Evolutionary conservation across 2,113 vertebrate species (phyloP), one percentile per base, ranked within the genome.

Genomic region (Zosterops lateralis): DNA sequence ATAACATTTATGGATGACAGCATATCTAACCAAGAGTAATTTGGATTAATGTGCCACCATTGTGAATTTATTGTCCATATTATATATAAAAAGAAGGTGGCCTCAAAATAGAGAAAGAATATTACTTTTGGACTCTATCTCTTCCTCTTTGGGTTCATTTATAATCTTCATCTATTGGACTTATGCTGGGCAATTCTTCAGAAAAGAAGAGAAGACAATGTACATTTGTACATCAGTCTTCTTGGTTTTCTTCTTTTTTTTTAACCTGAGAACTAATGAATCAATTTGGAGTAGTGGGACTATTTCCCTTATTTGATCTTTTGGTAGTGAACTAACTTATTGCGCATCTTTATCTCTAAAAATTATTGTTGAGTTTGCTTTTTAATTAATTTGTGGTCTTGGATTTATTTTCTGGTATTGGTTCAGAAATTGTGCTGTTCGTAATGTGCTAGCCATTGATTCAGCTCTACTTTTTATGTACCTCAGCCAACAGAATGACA

Each of bases 211-310:
- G 5, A 94, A 58, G 28, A 44, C 16, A 40, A 12, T 0, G 0
- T 31, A 61, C 10, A 20, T 48, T 38, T 0, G 0, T 44, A 58
- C 5, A 19, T 32, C n/a, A 9, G 11, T 36, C 17, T 13, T 86
- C 73, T 48, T 51, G 3, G 6, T 62, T 62, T 90, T 51, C 16
- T 56, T 15, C 42, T 15, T 47, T 54, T n/a, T n/a, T 50, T 68
- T 78, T 34, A 9, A 57, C 31, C 32, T 77, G 51, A 88, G 29
- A 90, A 88, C 12, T 60, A 64, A 61, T 36, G 3, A 88, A 73
- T 47, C 0, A 0, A 3, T 82, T 62, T 54, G 51, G 29, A 74
- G 9, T 2, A 67, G 36, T 31, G 17, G 7, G 12, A 28, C 44
- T 64, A 53, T 58, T 83, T 45, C 8, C 6, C 32, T 48, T 88